Base-by-base conservation (phyloP, 2,113 vertebrate species). In the Melanocharis versteri region DNA sequence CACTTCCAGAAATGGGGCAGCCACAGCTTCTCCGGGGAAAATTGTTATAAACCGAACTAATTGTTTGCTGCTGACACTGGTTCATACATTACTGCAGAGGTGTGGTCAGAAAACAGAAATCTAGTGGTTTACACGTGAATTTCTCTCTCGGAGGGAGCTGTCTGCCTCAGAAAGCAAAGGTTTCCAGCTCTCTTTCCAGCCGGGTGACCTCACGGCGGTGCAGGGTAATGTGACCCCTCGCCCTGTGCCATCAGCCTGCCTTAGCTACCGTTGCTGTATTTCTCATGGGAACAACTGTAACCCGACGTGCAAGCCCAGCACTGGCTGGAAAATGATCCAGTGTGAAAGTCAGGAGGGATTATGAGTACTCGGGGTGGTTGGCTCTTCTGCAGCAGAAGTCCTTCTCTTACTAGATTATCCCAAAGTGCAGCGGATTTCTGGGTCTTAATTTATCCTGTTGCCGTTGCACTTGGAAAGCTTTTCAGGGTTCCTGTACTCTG, bases 281-380 rank as follows among this genome's bases (percentile, higher is more conserved):
- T 22, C 91, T 85, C 65, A 4, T 83, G 87, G 79, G 91, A 61
- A 53, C 45, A 35, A 10, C 93, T 83, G 93, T n/a, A 65, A 11
- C 30, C 1, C 11, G 30, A 83, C 82, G 5, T 76, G 82, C 78
- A 20, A 35, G 65, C 14, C 78, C 93, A 45, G 28, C 89, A 1
- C 81, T 28, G n/a, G 3, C 65, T 93, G 91, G n/a, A 96, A 97
- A 69, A 73, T 7, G 93, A 96, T 91, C 94, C 42, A 18, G 57
- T 76, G 91, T 91, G 57, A 96, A 97, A 97, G 87, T 37, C 94
- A 85, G 84, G 57, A 80, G 91, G 94, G 95, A 97, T 97, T 96
- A 95, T 80, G 94, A 91, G 95, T 96, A 80, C 93, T 96, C 53
- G 2, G 84, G 28, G 58, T 27, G 77, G 37, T 18, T 76, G 81